These are phyloP conservation scores for Lepilemur ruficaudatus DNA, from an alignment of 2,797 vertebrate species.

Conservation along the genomic window DNA sequence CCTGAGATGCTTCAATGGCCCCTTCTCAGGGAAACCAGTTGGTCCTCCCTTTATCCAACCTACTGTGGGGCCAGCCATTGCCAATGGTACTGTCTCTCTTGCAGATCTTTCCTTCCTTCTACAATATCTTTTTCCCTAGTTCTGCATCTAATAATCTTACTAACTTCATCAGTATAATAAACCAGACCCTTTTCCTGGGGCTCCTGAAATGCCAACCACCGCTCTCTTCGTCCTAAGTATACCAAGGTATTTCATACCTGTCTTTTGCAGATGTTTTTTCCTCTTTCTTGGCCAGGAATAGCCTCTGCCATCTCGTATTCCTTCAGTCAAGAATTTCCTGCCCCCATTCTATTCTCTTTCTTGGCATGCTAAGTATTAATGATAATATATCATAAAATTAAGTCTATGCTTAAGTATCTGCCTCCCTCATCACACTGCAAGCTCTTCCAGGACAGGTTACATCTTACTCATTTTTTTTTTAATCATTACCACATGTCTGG, in stretches of 20 bases:
- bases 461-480: not conserved
- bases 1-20: not conserved
- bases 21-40: not conserved
- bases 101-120: not conserved
- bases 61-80: not conserved
- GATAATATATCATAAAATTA: not conserved
- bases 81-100: not conserved
- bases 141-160: not conserved
- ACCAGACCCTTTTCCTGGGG: not conserved
- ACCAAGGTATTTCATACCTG: not conserved
- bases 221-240: not conserved
- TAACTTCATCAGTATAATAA: not conserved
- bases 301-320: not conserved
- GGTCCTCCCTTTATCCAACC: not conserved
- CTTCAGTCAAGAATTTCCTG: not conserved
- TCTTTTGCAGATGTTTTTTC: not conserved
- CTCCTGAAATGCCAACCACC: not conserved
- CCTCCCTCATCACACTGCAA: not conserved
- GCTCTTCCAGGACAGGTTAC: not conserved
- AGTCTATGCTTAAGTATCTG: not conserved
- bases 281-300: not conserved
- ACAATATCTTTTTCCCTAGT: not conserved
- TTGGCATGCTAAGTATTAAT: not conserved
- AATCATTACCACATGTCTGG: not conserved
- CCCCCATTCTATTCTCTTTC: not conserved